A percentile compares a stretch with the other conserved stretches of the same genome.
These are phyloP conservation scores for Asbolus verrucosus DNA, from an alignment of 1,140 invertebrate genomes.

Conservation along the genomic window DNA sequence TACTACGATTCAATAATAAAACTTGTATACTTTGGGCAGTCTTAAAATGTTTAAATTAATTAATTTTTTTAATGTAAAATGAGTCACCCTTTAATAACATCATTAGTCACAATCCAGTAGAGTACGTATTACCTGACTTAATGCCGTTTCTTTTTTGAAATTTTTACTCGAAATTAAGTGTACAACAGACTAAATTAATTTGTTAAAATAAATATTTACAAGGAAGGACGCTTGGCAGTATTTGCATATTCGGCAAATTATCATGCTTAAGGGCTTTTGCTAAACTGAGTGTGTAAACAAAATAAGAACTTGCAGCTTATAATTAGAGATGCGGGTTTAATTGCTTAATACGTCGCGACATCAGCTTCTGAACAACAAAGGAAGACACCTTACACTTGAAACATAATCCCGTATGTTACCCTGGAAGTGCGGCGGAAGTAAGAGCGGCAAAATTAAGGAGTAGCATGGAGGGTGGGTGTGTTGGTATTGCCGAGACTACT, in stretches of 20 bases:
- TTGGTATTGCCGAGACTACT: not conserved
- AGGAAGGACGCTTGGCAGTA: constrained; percentile 14
- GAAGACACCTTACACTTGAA: constrained; percentile 47
- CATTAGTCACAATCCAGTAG: too few relatives aligned
- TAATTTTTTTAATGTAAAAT: too few relatives aligned
- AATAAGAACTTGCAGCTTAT: constrained; percentile 45
- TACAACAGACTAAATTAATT: constrained; percentile 31
- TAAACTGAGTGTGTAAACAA: constrained; percentile 41
- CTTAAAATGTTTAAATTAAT: too few relatives aligned
- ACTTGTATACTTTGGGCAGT: too few relatives aligned
- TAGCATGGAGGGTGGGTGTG: constrained; percentile 17
- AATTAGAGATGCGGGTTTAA: constrained; percentile 50
- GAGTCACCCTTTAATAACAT: too few relatives aligned
- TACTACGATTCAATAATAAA: too few relatives aligned
- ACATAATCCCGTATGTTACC: constrained; percentile 49
- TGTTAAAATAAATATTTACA: constrained; percentile 30
- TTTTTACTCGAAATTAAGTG: too few relatives aligned
- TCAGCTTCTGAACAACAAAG: constrained; percentile 46
- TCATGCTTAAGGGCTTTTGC: constrained; percentile 22
- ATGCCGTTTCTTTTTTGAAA: too few relatives aligned
- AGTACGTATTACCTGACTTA: too few relatives aligned
- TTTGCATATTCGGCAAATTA: constrained; percentile 33
- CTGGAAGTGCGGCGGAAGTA: constrained; percentile 32
- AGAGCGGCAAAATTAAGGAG: constrained; percentile 38
- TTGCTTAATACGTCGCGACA: constrained; percentile 46